These are phyloP conservation scores for Amblyopsis rosae DNA, from an alignment of 2,113 vertebrate genomes.

Conservation along the genomic window DNA sequence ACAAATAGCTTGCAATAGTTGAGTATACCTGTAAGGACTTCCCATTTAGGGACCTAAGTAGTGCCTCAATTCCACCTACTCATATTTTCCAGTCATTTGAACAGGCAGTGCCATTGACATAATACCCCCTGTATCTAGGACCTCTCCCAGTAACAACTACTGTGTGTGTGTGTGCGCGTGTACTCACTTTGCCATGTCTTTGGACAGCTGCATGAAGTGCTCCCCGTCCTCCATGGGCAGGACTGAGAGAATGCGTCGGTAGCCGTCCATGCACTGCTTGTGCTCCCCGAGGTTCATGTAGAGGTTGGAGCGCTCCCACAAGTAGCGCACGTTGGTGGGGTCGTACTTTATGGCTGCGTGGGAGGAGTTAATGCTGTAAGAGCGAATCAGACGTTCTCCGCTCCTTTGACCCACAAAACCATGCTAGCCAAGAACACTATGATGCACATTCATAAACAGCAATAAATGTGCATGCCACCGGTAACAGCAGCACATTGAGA, in stretches of 20 bases:
- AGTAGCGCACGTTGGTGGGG: slow-evolving; percentile 89
- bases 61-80: no score
- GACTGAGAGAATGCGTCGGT: slow-evolving; percentile 88
- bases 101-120: no score
- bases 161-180: not conserved
- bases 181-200: slow-evolving; percentile 96
- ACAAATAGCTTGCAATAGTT: no score
- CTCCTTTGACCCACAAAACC: no score
- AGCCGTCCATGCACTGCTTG: slow-evolving; percentile 96
- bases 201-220: slow-evolving; percentile 94
- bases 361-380: not conserved
- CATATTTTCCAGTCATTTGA: no score
- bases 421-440: no score
- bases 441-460: no score
- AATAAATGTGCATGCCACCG: no score
- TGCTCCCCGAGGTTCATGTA: slow-evolving; percentile 95
- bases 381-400: no score
- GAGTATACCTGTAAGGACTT: no score
- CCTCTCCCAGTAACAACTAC: not conserved
- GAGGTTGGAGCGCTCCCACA: slow-evolving; percentile 95
- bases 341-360: slow-evolving; percentile 89
- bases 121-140: not conserved
- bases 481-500: no score
- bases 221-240: slow-evolving; percentile 90
- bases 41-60: no score